A percentile compares a stretch with the other conserved stretches of the same genome.
phyloP scores from a whole-genome alignment of 2,113 vertebrate genomes.

The Myiozetetes cayanensis region DNA sequence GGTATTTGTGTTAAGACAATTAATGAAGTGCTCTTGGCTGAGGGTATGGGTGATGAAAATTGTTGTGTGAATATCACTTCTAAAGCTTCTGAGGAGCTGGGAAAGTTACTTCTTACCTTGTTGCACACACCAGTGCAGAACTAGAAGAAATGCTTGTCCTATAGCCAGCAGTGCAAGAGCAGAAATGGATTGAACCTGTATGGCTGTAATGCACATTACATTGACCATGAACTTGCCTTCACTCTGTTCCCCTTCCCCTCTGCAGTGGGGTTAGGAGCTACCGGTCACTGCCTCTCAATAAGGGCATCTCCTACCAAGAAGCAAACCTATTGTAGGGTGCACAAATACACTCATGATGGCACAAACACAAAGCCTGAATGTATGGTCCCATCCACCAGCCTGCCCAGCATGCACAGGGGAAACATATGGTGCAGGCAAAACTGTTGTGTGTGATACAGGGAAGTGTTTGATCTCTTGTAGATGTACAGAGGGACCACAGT shows the following conservation, averaged over 20 bases:
- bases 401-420: neutral
- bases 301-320: neutral
- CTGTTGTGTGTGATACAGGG: rapidly evolving
- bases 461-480: neutral
- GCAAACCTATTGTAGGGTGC: neutral
- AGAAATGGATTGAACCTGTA: neutral
- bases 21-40: neutral
- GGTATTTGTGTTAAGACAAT: neutral
- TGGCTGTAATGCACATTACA: neutral
- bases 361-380: neutral
- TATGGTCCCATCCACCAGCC: neutral
- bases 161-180: neutral
- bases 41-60: neutral
- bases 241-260: neutral
- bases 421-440: neutral
- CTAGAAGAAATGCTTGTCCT: neutral
- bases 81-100: neutral
- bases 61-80: rapidly evolving
- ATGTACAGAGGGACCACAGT: neutral
- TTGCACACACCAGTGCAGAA: neutral
- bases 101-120: neutral
- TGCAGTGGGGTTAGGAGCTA: neutral
- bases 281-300: neutral
- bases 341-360: neutral
- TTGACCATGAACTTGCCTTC: neutral